Conservation (phyloP, 2,888 invertebrate species). For the Mimachlamys varia region DNA sequence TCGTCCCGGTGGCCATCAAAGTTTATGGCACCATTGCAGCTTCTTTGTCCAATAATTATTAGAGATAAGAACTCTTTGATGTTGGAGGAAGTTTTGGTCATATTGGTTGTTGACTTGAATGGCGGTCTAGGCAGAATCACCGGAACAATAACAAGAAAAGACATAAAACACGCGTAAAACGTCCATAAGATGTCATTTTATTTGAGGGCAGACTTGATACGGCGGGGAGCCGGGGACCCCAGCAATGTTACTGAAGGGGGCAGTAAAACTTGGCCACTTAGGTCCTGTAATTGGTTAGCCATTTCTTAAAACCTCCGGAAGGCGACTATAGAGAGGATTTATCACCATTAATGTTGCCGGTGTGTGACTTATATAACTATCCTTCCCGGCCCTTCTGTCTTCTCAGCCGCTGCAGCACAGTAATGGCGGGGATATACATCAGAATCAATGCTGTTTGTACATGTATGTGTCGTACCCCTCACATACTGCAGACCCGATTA, state of each 20-base stretch:
- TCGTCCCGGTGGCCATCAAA: background rate
- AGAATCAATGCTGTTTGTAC: background rate
- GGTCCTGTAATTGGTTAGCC: conserved; percentile 11
- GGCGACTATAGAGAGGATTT: background rate
- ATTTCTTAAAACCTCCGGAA: conserved; percentile 16
- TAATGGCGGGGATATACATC: conserved; percentile 19
- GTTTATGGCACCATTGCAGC: conserved; percentile 17
- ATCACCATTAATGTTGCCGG: background rate
- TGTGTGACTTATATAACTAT: conserved; percentile 33
- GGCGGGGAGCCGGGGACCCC: background rate
- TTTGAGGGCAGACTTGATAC: conserved; percentile 7
- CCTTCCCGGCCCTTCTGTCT: background rate
- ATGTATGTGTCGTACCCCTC: background rate
- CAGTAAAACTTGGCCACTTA: conserved; percentile 10
- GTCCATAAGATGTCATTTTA: conserved; percentile 43
- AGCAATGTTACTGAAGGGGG: background rate
- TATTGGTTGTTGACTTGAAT: conserved; percentile 36
- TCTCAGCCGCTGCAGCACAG: background rate
- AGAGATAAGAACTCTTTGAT: conserved; percentile 50
- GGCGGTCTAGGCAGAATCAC: conserved; percentile 7
- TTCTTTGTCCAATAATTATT: conserved; percentile 51
- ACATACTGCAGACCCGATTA: background rate
- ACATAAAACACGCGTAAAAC: conserved; percentile 42
- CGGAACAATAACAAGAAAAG: conserved; percentile 39
- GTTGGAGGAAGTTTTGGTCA: conserved; percentile 46